These are phyloP conservation scores for Melanchra persicariae DNA, from an alignment of 2,888 invertebrate genomes.

Conservation along the genomic window DNA sequence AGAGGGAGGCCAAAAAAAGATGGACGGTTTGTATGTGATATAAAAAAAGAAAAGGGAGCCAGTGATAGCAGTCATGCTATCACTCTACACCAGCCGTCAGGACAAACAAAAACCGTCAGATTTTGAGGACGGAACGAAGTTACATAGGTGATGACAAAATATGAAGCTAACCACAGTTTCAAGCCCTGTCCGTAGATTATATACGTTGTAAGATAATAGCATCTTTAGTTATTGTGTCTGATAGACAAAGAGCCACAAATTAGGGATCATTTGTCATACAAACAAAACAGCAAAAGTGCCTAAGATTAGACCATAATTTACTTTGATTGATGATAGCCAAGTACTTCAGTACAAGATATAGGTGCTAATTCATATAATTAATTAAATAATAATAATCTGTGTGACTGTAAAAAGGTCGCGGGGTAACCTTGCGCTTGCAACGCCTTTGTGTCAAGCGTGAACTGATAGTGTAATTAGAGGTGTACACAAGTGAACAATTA, in stretches of 20 bases:
- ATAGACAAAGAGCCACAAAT: slow-evolving; percentile 29
- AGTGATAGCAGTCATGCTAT: too few relatives aligned
- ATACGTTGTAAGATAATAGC: slow-evolving; percentile 25
- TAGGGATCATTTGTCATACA: slow-evolving; percentile 60
- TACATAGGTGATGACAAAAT: too few relatives aligned
- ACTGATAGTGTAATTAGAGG: slow-evolving; percentile 53
- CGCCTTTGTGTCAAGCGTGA: slow-evolving; percentile 58
- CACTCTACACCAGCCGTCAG: too few relatives aligned
- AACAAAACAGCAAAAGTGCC: slow-evolving; percentile 51
- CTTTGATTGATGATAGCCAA: slow-evolving; percentile 66
- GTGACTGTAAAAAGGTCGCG: slow-evolving; percentile 78
- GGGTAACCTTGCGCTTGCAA: slow-evolving; percentile 60
- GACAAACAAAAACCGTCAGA: too few relatives aligned
- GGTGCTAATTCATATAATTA: slow-evolving; percentile 75
- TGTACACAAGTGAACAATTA: slow-evolving; percentile 54
- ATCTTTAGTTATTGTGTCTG: slow-evolving; percentile 14
- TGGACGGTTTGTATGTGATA: too few relatives aligned
- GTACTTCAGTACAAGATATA: slow-evolving; percentile 29
- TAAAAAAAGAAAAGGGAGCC: too few relatives aligned
- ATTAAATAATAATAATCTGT: slow-evolving; percentile 74
- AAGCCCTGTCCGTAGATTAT: not conserved
- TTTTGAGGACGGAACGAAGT: too few relatives aligned
- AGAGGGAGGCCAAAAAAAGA: too few relatives aligned
- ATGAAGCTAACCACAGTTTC: not conserved
- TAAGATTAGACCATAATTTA: slow-evolving; percentile 57